Base-by-base conservation (phyloP, 2,888 invertebrate genomes). In the Phyllotreta cruciferae region DNA sequence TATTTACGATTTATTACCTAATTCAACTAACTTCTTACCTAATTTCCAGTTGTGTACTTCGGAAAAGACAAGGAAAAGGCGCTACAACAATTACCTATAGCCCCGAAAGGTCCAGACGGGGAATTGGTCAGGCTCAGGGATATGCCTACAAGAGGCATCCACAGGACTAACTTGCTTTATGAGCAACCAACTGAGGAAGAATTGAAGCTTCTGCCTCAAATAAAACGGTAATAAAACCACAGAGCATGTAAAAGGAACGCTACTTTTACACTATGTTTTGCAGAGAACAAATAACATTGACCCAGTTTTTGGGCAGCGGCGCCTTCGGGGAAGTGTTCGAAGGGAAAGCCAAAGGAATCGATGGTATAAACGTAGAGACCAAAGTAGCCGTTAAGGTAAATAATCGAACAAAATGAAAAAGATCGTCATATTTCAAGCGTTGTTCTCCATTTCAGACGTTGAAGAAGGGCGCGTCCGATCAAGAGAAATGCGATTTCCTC, bases 301-400 rank as follows among this genome's bases (percentile, higher is more conserved):
- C 90, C 9, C 93, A 93, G 76, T 94, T 96, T 78, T 84, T 99
- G 56, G 98, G 98, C 0, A 93, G 94, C 63, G 98, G 98, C 0
- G 97, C 97, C 0, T 99, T 98, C 77, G 98, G 98, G 0, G 96
- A 98, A 82, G 98, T 98, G 0, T 96, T 93, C 78, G 95, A 96
- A 83, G 98, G 98, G 0, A 85, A 91, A 64, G 93, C 94, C 0
- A 86, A 87, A 69, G 87, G 90, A 70, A 83, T 91, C 45, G 60
- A 61, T 8, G 86, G 86, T 56, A 85, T 85, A 5, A 83, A 82
- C 38, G 84, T 84, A 14, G 88, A 88, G 62, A 90, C 88, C 11
- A 89, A 90, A 75, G 95, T 97, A n/a, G 97, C 97, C 8, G 91
- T 97, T 38, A 97, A 97, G 85, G 93, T 92, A 77, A 63, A n/a